These are phyloP conservation scores for Stenotaenia linearis DNA, from an alignment of 2,888 invertebrate genomes.

Conservation along the genomic window DNA sequence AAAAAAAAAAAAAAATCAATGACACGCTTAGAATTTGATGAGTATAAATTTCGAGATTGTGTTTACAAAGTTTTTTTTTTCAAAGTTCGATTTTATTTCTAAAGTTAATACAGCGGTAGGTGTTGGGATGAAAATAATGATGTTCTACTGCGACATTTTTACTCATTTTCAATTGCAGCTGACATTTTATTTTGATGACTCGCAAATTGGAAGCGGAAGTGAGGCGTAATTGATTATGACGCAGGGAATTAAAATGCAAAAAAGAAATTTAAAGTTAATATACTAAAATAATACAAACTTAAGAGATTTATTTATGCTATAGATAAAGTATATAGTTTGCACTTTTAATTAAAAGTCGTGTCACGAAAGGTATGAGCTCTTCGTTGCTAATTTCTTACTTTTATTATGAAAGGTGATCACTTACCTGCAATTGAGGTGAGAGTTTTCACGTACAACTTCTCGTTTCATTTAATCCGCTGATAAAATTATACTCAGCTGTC, in stretches of 20 bases:
- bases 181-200: background rate
- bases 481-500: background rate
- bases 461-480: too few relatives aligned
- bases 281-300: background rate
- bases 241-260: background rate
- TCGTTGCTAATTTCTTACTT: background rate
- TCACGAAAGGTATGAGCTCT: background rate
- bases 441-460: too few relatives aligned
- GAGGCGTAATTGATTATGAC: background rate
- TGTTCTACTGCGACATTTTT: background rate
- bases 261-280: background rate
- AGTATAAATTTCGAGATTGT: too few relatives aligned
- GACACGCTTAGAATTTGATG: too few relatives aligned
- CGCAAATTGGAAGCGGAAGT: background rate
- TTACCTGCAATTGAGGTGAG: too few relatives aligned
- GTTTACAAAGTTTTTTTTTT: too few relatives aligned
- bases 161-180: background rate
- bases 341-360: background rate
- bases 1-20: too few relatives aligned
- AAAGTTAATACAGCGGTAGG: background rate
- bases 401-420: background rate
- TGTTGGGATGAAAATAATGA: background rate
- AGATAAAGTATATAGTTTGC: background rate
- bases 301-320: background rate
- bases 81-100: too few relatives aligned